phyloP scores from a whole-genome alignment of 2,113 vertebrate genomes.

The Hucho hucho region DNA sequence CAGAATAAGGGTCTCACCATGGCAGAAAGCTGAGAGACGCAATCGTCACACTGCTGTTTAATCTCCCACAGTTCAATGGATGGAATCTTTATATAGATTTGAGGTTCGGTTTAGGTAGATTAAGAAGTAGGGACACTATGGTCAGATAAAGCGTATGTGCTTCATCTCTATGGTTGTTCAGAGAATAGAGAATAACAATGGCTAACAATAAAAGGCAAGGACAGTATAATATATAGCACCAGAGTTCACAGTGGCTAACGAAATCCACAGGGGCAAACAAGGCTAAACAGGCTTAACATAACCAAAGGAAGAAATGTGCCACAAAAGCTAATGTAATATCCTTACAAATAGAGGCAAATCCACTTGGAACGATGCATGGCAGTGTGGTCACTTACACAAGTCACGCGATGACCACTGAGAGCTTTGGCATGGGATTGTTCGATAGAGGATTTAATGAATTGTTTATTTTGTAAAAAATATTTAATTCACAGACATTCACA shows the following conservation, averaged over 20 bases:
- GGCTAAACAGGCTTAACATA: not conserved
- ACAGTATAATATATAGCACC: not conserved
- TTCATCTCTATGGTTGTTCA: not conserved
- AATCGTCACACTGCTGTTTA: not conserved
- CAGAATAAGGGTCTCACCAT: not conserved
- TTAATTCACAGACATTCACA: not conserved
- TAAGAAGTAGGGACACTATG: not conserved
- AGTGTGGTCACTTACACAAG: not conserved
- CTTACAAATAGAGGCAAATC: not conserved
- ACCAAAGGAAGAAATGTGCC: not conserved
- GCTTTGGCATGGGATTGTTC: not conserved
- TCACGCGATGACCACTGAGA: not conserved
- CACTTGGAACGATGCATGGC: not conserved
- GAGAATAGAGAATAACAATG: not conserved
- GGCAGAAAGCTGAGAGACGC: not conserved
- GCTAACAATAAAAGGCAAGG: not conserved
- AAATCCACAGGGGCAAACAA: not conserved
- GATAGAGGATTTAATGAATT: not conserved
- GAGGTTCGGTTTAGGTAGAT: not conserved
- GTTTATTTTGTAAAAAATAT: not conserved
- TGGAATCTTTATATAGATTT: not conserved
- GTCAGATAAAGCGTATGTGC: not conserved
- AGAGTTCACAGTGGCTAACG: not conserved
- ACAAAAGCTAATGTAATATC: not conserved
- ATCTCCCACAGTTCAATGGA: not conserved